Conservation (phyloP, 2,888 invertebrate genomes). For the Oasisia sp. region DNA sequence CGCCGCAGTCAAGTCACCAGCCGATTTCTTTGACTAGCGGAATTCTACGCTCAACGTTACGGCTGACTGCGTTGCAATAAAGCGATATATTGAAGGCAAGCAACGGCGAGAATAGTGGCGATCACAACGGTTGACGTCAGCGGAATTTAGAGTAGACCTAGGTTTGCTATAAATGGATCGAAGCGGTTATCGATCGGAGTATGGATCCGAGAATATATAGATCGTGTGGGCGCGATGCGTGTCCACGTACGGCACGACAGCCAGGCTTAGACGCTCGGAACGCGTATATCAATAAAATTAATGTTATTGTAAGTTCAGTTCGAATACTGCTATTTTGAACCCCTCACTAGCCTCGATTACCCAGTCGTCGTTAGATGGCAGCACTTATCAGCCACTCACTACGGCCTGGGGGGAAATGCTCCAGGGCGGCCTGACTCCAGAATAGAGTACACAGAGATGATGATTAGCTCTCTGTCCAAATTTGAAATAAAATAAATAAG, state of each 20-base stretch:
- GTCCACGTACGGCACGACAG: not conserved
- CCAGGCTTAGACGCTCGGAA: not conserved
- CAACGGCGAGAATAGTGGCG: not conserved
- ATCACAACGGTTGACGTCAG: not conserved
- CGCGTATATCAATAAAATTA: not conserved
- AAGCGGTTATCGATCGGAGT: not conserved
- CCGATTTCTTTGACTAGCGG: not conserved
- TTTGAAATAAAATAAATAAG: too few species aligned
- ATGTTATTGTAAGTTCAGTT: not conserved
- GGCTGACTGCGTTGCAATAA: not conserved
- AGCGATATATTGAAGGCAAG: not conserved
- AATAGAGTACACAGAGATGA: too few species aligned
- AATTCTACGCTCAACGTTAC: not conserved
- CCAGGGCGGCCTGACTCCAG: too few species aligned
- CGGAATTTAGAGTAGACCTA: not conserved
- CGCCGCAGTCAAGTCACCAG: not conserved
- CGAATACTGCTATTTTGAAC: not conserved
- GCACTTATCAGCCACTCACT: too few species aligned
- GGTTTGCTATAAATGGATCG: conserved; percentile 14
- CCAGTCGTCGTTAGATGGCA: too few species aligned
- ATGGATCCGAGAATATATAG: not conserved
- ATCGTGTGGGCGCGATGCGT: too few species aligned
- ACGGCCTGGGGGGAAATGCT: too few species aligned
- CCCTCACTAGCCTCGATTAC: too few species aligned
- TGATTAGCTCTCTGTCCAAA: too few species aligned